phyloP scores from a whole-genome alignment of 2,888 invertebrate genomes.

The Plebejus melissa region DNA sequence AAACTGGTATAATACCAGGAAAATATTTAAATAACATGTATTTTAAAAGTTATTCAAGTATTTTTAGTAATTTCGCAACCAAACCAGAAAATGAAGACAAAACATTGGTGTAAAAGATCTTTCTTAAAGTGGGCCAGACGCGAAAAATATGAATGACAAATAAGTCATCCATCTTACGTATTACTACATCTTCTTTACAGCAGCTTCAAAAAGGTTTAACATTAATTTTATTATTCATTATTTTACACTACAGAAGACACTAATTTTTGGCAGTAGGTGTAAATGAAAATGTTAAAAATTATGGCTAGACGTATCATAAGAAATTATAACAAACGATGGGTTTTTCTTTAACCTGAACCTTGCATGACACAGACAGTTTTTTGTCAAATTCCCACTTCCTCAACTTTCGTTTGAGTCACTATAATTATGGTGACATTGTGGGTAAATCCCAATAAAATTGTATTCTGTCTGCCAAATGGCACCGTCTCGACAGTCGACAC shows the following conservation, averaged over 20 bases:
- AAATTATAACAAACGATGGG: neutral
- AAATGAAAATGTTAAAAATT: neutral
- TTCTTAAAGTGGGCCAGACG: neutral
- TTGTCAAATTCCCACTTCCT: neutral
- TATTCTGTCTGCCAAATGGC: neutral
- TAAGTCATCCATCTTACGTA: too few species aligned
- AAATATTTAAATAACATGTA: neutral
- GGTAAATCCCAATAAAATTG: neutral
- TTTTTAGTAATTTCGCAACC: neutral
- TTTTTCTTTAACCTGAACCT: neutral
- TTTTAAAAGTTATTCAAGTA: neutral
- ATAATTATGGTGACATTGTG: slow-evolving; percentile 6
- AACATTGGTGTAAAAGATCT: neutral
- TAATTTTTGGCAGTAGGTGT: too few species aligned
- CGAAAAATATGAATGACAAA: neutral
- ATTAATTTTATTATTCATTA: too few species aligned
- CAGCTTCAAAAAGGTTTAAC: too few species aligned
- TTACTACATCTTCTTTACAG: too few species aligned
- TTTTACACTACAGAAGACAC: too few species aligned
- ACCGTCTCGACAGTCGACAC: slow-evolving; percentile 5
- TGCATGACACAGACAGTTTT: neutral
- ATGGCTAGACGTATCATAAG: neutral
- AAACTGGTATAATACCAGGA: neutral
- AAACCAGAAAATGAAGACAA: neutral
- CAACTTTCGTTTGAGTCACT: neutral